These are phyloP conservation scores for Penaeus japonicus DNA, from an alignment of 1,140 invertebrate species.

Conservation along the genomic window DNA sequence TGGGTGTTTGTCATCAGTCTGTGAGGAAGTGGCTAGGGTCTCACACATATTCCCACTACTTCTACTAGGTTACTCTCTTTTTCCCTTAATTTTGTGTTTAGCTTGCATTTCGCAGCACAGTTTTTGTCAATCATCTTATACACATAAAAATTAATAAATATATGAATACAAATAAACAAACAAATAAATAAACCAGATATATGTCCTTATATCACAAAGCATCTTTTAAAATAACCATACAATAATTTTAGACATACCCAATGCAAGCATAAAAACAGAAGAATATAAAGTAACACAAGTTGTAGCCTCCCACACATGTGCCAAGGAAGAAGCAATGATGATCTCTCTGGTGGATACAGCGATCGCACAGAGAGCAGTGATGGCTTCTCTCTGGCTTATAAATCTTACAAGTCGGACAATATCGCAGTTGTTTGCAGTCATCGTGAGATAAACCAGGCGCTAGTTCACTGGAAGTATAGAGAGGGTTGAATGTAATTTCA, in stretches of 20 bases:
- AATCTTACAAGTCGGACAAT: conserved; percentile 58
- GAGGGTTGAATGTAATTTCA: not conserved
- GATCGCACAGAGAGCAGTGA: conserved; percentile 58
- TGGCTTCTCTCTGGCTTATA: conserved; percentile 58
- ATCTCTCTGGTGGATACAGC: conserved; percentile 58
- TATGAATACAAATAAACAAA: not conserved
- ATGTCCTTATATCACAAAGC: no score
- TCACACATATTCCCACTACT: no score
- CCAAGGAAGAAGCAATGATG: conserved; percentile 59
- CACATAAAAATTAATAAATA: not conserved
- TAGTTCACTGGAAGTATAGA: conserved; percentile 40
- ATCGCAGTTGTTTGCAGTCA: conserved; percentile 55
- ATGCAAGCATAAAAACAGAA: conserved; percentile 59
- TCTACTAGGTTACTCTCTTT: no score
- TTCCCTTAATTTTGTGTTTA: no score
- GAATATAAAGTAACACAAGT: conserved; percentile 57
- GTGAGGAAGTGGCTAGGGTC: no score
- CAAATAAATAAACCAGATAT: no score
- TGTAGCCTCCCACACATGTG: conserved; percentile 59
- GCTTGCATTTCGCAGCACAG: no score
- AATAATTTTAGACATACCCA: conserved; percentile 40
- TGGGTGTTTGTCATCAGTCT: no score
- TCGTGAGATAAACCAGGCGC: conserved; percentile 54
- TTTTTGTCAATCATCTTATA: no score
- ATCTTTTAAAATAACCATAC: not conserved